A percentile compares a stretch with the other conserved stretches of the same genome.
Conservation (phyloP, 2,113 vertebrate species). For the Poecilia latipinna region DNA sequence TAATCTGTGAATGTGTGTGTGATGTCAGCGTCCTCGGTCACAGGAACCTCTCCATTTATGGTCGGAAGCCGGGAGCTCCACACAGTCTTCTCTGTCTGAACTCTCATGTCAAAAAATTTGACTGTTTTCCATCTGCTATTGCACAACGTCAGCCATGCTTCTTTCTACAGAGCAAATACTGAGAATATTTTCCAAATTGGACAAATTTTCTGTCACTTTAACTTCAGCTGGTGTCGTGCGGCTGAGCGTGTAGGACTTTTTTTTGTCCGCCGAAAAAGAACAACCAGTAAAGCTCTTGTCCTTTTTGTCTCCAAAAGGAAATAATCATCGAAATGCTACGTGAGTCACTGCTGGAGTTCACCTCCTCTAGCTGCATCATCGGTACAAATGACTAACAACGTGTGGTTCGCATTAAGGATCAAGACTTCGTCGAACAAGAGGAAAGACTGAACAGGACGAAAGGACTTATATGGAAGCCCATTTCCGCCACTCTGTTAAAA, state of each 20-base stretch:
- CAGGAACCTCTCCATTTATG: conserved; percentile 61
- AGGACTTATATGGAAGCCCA: no score
- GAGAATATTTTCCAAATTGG: neutral
- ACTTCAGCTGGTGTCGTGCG: neutral
- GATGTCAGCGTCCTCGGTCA: conserved; percentile 47
- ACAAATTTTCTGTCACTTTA: neutral
- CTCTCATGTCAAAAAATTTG: conserved; percentile 27
- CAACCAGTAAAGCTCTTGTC: neutral
- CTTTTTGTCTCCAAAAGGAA: neutral
- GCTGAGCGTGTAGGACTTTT: no score
- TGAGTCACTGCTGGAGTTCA: conserved; percentile 17
- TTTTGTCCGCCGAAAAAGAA: neutral
- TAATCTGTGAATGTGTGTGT: conserved; percentile 22
- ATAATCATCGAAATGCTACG: neutral
- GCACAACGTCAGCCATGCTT: neutral
- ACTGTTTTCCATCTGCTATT: conserved; percentile 15
- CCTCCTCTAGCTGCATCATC: conserved; percentile 1
- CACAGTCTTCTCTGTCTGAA: conserved; percentile 12
- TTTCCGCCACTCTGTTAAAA: no score
- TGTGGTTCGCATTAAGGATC: conserved; percentile 10
- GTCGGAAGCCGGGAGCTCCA: conserved; percentile 20
- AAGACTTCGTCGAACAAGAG: neutral
- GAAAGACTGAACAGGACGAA: neutral
- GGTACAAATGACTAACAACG: conserved; percentile 12
- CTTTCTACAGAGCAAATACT: neutral